These are phyloP conservation scores for Drosophila ohnishii DNA, from an alignment of 1,140 invertebrate species.

Conservation along the genomic window DNA sequence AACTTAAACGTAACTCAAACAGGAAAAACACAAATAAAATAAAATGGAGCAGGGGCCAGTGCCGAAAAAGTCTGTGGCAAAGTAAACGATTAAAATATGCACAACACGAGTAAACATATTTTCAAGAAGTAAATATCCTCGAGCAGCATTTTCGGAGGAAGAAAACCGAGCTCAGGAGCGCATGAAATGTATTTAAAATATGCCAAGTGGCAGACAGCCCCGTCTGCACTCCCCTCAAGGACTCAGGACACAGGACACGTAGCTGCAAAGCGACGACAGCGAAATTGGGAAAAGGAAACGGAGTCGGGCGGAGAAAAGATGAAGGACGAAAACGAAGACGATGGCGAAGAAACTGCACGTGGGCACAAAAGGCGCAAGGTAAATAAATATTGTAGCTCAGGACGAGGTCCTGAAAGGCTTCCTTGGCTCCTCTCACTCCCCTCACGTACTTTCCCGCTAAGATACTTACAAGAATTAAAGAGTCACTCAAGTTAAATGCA, in stretches of 20 bases:
- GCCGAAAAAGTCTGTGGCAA: conserved; percentile 67
- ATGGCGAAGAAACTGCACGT: conserved; percentile 62
- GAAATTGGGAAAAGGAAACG: conserved; percentile 39
- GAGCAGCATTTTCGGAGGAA: conserved; percentile 47
- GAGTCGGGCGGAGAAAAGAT: conserved; percentile 23
- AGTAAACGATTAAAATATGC: conserved; percentile 83
- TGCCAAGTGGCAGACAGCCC: conserved; percentile 73
- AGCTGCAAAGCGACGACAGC: conserved; percentile 65
- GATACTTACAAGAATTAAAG: conserved; percentile 83
- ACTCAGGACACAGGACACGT: conserved; percentile 49
- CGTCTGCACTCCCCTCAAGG: conserved; percentile 13
- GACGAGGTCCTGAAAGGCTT: conserved; percentile 20
- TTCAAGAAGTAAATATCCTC: conserved; percentile 83
- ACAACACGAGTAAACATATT: conserved; percentile 83
- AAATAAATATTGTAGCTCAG: conserved; percentile 76
- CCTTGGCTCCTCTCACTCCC: conserved; percentile 1
- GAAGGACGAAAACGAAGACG: conserved; percentile 31
- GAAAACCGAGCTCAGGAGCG: conserved; percentile 72
- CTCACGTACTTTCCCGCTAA: conserved; percentile 50
- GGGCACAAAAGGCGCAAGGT: conserved; percentile 81
- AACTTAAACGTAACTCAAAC: conserved; percentile 79
- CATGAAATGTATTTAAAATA: conserved; percentile 83
- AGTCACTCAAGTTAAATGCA: conserved; percentile 83
- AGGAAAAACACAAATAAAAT: conserved; percentile 44
- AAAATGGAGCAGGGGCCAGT: conserved; percentile 10